Evolutionary conservation across 2,113 vertebrate genomes (phyloP).

Genomic region (Hymenochirus boettgeri): DNA sequence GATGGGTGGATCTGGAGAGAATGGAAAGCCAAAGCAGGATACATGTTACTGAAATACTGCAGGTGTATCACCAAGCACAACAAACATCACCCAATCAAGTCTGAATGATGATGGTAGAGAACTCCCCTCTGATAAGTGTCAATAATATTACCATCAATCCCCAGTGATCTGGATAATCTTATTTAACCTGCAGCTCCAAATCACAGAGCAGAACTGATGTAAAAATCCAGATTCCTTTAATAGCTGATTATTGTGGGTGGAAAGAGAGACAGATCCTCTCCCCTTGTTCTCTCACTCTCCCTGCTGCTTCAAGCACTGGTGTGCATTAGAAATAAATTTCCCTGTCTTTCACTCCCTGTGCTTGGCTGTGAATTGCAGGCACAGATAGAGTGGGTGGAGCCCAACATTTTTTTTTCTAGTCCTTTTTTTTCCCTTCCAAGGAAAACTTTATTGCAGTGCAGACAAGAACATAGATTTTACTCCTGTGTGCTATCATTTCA

Average conservation of each 20-base stretch:
- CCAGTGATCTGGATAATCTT: constrained; percentile 58
- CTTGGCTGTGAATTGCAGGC: constrained; percentile 68
- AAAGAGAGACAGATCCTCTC: constrained; percentile 49
- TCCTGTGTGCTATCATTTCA: constrained; percentile 3
- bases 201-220: constrained; percentile 55
- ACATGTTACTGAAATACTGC: constrained; percentile 86
- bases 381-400: constrained; percentile 73
- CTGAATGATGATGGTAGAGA: constrained; percentile 64
- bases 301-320: constrained; percentile 45
- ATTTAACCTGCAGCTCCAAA: constrained; percentile 64
- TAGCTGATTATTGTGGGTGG: constrained; percentile 43
- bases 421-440: constrained; percentile 13
- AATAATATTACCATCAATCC: constrained; percentile 60
- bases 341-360: constrained; percentile 66
- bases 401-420: constrained; percentile 61
- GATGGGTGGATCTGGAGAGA: constrained; percentile 92
- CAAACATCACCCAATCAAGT: constrained; percentile 62
- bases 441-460: constrained; percentile 28
- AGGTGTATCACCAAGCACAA: constrained; percentile 75
- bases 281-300: constrained; percentile 54
- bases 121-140: constrained; percentile 60
- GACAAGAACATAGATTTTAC: not conserved
- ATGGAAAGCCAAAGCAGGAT: constrained; percentile 84
- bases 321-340: constrained; percentile 57
- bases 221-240: constrained; percentile 48